Base-by-base conservation (phyloP, 1,140 invertebrate genomes). In the Ephestia elutella region DNA sequence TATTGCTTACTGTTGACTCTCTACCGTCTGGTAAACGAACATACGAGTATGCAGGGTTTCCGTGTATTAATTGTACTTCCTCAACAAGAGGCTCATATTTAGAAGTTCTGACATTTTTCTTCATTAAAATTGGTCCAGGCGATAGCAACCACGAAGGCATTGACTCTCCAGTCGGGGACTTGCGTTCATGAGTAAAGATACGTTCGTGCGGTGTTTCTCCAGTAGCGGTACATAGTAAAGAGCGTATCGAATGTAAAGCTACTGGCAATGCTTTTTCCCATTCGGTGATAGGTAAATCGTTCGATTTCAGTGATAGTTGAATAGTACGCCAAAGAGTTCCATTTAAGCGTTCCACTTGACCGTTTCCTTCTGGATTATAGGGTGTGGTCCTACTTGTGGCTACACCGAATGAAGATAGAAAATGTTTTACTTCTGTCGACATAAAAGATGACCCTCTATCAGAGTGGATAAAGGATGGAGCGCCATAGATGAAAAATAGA, bases 161-260 rank as follows among this genome's bases (percentile, higher is more conserved):
- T n/a, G 59, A 68, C 35, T 56, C 32, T 5, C 63, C 65, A 50
- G 57, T 68, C 13, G 57, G 25, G 17, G 59, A 59, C 25, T 58
- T 32, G 18, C 65, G 28, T 2, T 59, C 21, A 48, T 69, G 61
- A n/a, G 5, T 56, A 56, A 70, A 63, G 44, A 71, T 59, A 18
- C 63, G 28, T 63, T 74, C 69, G 49, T 68, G 70, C 10, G 67
- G 62, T 11, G 67, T 72, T 9, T 4, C 20, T 50, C 71, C 66
- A 15, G 60, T 71, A 17, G 64, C 55, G 9, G 73, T 72, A 44
- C 63, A 68, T 8, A 66, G 51, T n/a, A 71, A 53, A 5, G 68
- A 71, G 9, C 71, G 28, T n/a, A 70, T 67, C 18, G 56, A 65
- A 56, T 69, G 61, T 30, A 69, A 30, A 3, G 61, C 60, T 32